Evolutionary conservation across 2,888 invertebrate species (phyloP).

Genomic region (Rhorus exstirpatorius): DNA sequence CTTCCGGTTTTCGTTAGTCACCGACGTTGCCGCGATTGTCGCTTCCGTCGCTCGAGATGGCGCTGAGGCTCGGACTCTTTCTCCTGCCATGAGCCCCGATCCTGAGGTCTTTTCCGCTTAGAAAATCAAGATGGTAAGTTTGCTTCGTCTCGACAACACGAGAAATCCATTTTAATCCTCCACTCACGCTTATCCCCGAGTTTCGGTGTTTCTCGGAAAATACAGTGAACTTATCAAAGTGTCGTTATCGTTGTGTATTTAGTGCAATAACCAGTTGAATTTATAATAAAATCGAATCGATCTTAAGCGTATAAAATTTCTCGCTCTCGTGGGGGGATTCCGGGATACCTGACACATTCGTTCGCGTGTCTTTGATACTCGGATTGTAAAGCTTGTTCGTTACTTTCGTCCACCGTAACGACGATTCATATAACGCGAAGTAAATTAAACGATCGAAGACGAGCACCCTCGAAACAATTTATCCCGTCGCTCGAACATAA

Average conservation of each 20-base stretch:
- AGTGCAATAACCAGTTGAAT: slow-evolving; percentile 26
- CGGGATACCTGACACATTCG: slow-evolving; percentile 41
- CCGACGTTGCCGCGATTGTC: slow-evolving; percentile 6
- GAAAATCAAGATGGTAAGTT: slow-evolving; percentile 83
- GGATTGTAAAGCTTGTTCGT: not conserved
- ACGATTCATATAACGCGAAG: too few species aligned
- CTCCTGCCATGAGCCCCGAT: slow-evolving; percentile 64
- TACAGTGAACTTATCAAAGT: slow-evolving; percentile 71
- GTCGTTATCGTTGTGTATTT: slow-evolving; percentile 70
- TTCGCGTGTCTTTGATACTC: slow-evolving; percentile 1
- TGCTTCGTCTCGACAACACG: slow-evolving; percentile 64
- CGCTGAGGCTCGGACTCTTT: slow-evolving; percentile 37
- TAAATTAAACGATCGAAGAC: not conserved
- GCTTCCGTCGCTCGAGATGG: slow-evolving; percentile 61
- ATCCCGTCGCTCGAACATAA: slow-evolving; percentile 44
- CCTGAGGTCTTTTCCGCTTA: slow-evolving; percentile 80
- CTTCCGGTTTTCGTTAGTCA: slow-evolving; percentile 47
- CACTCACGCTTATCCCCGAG: slow-evolving; percentile 26
- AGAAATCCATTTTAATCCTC: slow-evolving; percentile 81
- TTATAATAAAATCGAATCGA: not conserved
- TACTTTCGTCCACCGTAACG: not conserved
- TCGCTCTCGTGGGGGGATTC: slow-evolving; percentile 59
- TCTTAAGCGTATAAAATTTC: slow-evolving; percentile 56
- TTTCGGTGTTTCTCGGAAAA: slow-evolving; percentile 62
- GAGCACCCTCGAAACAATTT: not conserved